These are phyloP conservation scores for Paelopatides confundens DNA, from an alignment of 53 echinoderm and acorn worm species.

Conservation along the genomic window DNA sequence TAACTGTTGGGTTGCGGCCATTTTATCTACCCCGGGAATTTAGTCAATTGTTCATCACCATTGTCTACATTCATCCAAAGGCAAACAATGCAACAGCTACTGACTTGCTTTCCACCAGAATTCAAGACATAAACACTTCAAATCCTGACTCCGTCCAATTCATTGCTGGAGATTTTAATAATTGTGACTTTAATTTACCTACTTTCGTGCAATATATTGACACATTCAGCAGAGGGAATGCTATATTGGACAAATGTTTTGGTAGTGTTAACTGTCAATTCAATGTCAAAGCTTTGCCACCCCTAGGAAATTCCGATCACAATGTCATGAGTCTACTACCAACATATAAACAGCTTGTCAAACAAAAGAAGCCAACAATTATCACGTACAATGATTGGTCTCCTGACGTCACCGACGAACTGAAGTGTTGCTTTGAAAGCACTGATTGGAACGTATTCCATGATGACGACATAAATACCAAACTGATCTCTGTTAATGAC, in stretches of 20 bases:
- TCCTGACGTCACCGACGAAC: background rate
- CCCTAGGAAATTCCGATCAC: constrained; percentile 45
- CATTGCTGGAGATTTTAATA: constrained; percentile 50
- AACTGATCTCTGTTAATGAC: constrained; percentile 17
- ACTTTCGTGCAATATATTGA: background rate
- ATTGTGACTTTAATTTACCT: background rate
- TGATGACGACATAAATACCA: constrained; percentile 28
- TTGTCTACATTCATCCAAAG: constrained; percentile 13
- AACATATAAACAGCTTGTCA: background rate
- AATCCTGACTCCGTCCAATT: constrained; percentile 1
- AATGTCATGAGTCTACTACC: constrained; percentile 24
- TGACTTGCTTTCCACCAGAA: background rate
- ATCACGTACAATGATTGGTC: constrained; percentile 16
- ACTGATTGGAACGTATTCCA: constrained; percentile 52
- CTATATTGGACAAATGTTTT: constrained; percentile 20
- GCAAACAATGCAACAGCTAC: constrained; percentile 9
- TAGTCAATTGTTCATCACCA: constrained; percentile 16
- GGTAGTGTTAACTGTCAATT: constrained; percentile 24
- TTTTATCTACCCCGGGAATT: constrained; percentile 42
- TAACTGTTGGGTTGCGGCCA: constrained; percentile 21
- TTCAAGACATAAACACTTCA: background rate
- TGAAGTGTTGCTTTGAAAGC: constrained; percentile 40
- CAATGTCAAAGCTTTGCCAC: background rate
- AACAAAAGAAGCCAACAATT: background rate
- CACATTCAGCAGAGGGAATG: background rate